phyloP scores from a whole-genome alignment of 53 echinoderm and acorn worm genomes.

The Arbacia lixula region DNA sequence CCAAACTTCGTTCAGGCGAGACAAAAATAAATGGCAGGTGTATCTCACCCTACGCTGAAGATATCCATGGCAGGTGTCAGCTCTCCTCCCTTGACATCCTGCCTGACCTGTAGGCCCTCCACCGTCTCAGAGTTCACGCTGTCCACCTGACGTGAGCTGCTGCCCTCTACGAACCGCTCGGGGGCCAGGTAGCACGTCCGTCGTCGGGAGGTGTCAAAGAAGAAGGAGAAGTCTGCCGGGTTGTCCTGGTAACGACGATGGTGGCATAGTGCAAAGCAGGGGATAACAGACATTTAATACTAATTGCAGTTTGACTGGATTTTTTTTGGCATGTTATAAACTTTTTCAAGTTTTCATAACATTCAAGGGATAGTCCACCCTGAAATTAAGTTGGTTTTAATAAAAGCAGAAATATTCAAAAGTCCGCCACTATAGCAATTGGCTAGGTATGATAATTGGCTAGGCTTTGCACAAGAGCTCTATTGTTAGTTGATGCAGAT shows the following conservation, averaged over 20 bases:
- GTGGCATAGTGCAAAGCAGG: neutral
- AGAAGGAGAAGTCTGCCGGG: constrained; percentile 97
- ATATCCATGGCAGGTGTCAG: constrained; percentile 90
- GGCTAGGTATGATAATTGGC: too few species aligned
- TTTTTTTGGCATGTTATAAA: too few species aligned
- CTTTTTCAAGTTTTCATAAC: too few species aligned
- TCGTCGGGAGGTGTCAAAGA: constrained; percentile 94
- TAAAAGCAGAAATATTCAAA: too few species aligned
- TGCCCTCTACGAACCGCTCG: constrained; percentile 89
- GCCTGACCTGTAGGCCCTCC: constrained; percentile 72
- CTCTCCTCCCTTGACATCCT: constrained; percentile 76
- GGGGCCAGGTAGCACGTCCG: constrained; percentile 99
- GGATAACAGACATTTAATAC: neutral
- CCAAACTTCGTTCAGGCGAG: too few species aligned
- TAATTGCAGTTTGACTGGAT: too few species aligned
- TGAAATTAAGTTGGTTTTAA: too few species aligned
- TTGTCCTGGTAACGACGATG: constrained; percentile 92
- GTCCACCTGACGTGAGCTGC: constrained; percentile 60
- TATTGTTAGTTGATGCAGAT: too few species aligned
- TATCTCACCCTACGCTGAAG: constrained; percentile 88
- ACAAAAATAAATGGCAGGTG: too few species aligned
- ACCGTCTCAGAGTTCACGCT: constrained; percentile 58
- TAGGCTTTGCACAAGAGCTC: too few species aligned
- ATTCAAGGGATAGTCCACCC: too few species aligned
- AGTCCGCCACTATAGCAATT: too few species aligned